Base-by-base conservation (phyloP, 2,888 invertebrate species). In the Ganaspis brasiliensis region DNA sequence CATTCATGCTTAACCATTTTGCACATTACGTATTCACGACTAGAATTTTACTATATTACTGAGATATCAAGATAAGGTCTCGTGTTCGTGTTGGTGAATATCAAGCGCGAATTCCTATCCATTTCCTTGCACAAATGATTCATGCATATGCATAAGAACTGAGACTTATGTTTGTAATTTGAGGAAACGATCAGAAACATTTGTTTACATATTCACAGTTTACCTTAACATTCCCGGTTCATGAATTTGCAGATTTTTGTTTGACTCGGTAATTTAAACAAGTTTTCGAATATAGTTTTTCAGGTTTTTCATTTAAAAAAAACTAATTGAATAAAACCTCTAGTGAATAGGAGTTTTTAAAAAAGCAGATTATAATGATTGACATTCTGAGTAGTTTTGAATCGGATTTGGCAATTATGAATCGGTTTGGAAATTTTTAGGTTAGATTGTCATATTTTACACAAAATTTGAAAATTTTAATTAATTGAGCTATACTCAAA, bases 161-260 rank as follows among this genome's bases (percentile, higher is more conserved):
- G 9, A 21, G 73, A 73, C 8, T 71, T 73, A 40, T 37, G 8
- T 40, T 63, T 63, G 19, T 37, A 63, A 21, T 40, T 8, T 8
- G 21, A 37, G 14, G 40, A 63, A 37, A 37, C 21, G 52, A 52
- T 16, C 52, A 52, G 52, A 40, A 24, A 63, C 21, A 63, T 40
- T 37, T 37, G 37, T 37, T 63, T 40, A 63, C 37, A 19, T n/a
- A n/a, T 37, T 63, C 21, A 63, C 16, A 6, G 35, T 37, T 14
- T 21, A 37, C 37, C 37, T 9, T 16, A 61, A 61, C 52, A 56
- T 52, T n/a, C 26, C 31, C 12, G 52, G 21, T 37, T 63, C 21
- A n/a, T 63, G 61, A 63, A 79, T 40, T 40, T 24, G 67, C 67
- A 77, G 81, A 80, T 78, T 76, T 82, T 76, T 52, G 16, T 52